Evolutionary conservation across 2,888 invertebrate genomes (phyloP).

Genomic region (Phragmatobia fuliginosa): DNA sequence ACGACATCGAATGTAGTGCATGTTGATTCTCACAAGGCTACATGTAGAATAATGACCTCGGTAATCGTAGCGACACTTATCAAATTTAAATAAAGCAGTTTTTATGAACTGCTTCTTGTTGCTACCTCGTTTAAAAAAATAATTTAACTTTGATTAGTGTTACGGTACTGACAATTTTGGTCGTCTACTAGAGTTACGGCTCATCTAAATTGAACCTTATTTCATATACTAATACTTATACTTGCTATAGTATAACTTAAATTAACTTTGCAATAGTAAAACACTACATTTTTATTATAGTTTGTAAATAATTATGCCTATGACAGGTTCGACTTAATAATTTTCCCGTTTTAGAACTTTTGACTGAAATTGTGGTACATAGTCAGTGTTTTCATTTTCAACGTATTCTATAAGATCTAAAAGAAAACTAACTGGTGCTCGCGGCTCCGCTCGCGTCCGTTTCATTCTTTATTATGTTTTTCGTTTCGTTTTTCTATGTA

Average conservation of each 20-base stretch:
- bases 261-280: not conserved
- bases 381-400: not conserved
- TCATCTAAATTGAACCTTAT: not conserved
- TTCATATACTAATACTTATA: too few species aligned
- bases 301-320: not conserved
- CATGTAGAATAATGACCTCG: slow-evolving; percentile 2
- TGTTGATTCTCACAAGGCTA: slow-evolving; percentile 7
- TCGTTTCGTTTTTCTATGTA: too few species aligned
- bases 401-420: too few species aligned
- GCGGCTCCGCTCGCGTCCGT: too few species aligned
- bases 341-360: not conserved
- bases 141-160: not conserved
- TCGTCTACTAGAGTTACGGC: not conserved
- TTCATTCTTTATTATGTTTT: too few species aligned
- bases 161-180: not conserved
- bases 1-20: slow-evolving; percentile 15
- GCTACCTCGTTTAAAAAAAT: not conserved
- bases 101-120: not conserved
- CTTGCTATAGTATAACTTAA: too few species aligned
- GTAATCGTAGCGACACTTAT: not conserved
- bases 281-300: not conserved
- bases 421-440: too few species aligned
- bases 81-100: slow-evolving; percentile 2
- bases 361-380: not conserved
- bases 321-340: not conserved